Evolutionary conservation across 1,140 invertebrate genomes (phyloP), one percentile per base, ranked within the genome.

Genomic region (Heliconius hewitsoni): DNA sequence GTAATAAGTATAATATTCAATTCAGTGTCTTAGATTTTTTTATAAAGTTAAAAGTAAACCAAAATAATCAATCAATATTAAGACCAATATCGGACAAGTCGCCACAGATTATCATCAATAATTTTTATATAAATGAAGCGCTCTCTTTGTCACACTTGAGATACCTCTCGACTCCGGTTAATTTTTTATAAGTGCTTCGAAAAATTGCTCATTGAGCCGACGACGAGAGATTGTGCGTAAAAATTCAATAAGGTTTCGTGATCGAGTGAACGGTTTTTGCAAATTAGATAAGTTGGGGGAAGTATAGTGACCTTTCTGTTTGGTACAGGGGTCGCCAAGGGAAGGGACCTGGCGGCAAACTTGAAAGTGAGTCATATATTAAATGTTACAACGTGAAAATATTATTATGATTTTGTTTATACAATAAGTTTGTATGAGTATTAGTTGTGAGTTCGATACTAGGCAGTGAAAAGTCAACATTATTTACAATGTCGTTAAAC

Each of bases 201-300:
- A 57, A 76, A 52, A 80, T 80, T 76, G 73, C 75, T 76, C 78
- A 80, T 74, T 74, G 78, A 75, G 73, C 23, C 75, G 78, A 76
- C 72, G 66, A 73, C 78, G 30, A 75, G 73, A 75, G 78, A 79
- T 79, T 79, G 78, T 52, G 78, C 78, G 74, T 75, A 76, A 80
- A 77, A 76, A 80, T 80, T 80, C 78, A 80, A 80, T 80, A 80
- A 80, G 70, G 78, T 71, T 52, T 80, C 74, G 74, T 74, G 73
- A 79, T 76, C 74, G 70, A 76, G 52, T 76, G 74, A 80, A 55
- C 57, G 66, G 34, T 75, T 80, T 80, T 80, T 76, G 78, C 74
- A 73, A 76, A 80, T 80, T 70, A 76, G 74, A 71, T 74, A 46
- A 74, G 70, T n/a, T 34, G 30, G 78, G 46, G 34, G 74, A 34